Evolutionary conservation across 53 echinoderm and acorn worm species (phyloP).

Genomic region (Mesocentrotus franciscanus): DNA sequence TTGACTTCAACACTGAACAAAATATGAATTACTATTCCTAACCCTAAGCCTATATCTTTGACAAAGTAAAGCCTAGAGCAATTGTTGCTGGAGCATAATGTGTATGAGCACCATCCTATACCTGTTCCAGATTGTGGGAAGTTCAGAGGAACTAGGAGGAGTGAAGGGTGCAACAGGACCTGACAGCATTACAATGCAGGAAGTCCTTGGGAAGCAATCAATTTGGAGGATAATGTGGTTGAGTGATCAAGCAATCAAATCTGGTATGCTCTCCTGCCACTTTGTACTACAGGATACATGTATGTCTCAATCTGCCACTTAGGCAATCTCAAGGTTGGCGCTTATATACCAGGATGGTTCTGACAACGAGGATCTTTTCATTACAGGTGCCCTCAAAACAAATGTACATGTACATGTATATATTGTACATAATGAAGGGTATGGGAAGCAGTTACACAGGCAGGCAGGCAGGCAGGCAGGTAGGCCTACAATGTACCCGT

Average conservation of each 20-base stretch:
- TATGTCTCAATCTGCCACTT: background rate
- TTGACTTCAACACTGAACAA: too few species aligned
- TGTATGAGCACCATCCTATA: background rate
- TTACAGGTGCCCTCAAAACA: background rate
- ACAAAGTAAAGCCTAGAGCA: too few species aligned
- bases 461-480: too few species aligned
- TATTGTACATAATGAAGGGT: background rate
- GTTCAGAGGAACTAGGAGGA: background rate
- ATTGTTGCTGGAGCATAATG: too few species aligned
- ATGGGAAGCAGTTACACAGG: too few species aligned
- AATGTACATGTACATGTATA: background rate
- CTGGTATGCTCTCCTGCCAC: background rate
- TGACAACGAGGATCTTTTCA: background rate
- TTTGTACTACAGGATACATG: background rate
- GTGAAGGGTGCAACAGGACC: background rate
- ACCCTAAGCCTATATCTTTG: too few species aligned
- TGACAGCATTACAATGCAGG: conserved; percentile 47
- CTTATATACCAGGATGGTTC: background rate
- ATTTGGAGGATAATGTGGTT: conserved; percentile 46
- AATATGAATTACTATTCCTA: too few species aligned
- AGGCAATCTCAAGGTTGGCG: background rate
- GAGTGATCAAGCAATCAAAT: conserved; percentile 38
- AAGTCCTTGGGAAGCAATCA: conserved; percentile 54
- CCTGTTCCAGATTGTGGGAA: background rate
- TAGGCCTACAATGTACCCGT: too few species aligned